Evolutionary conservation across 2,888 invertebrate species (phyloP).

Genomic region (Andrena camellia): DNA sequence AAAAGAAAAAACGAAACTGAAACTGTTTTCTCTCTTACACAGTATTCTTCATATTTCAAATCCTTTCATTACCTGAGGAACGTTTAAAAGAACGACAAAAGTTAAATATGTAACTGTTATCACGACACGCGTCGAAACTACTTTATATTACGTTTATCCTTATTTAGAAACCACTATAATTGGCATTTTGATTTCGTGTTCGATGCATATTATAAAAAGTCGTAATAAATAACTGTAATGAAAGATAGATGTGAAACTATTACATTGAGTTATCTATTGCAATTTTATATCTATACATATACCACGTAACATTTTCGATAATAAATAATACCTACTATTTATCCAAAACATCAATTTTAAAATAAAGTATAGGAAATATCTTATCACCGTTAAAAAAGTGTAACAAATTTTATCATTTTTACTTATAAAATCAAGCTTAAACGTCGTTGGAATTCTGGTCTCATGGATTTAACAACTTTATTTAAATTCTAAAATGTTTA

Average conservation of each 20-base stretch:
- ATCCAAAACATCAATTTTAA: background rate
- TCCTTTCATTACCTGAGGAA: background rate
- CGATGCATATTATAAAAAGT: conserved; percentile 9
- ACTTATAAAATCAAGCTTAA: background rate
- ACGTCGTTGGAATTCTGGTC: background rate
- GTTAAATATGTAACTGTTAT: background rate
- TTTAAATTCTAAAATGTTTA: too few relatives aligned
- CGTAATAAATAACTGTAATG: background rate
- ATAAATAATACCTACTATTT: conserved; percentile 22
- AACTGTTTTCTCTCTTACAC: background rate
- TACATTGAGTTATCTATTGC: background rate
- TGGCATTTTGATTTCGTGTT: background rate
- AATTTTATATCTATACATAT: conserved; percentile 32
- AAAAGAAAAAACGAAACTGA: background rate
- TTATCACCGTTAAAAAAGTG: background rate
- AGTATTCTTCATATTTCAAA: background rate
- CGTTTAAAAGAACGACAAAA: background rate
- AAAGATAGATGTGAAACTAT: background rate
- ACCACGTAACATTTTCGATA: conserved; percentile 22
- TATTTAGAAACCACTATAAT: conserved; percentile 11
- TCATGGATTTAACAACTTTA: too few relatives aligned
- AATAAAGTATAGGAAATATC: background rate
- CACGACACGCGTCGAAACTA: background rate
- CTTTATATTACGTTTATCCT: background rate
- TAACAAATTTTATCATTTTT: background rate